Evolutionary conservation across 2,888 invertebrate genomes (phyloP), one percentile per base, ranked within the genome.

Genomic region (Miltochrista miniata): DNA sequence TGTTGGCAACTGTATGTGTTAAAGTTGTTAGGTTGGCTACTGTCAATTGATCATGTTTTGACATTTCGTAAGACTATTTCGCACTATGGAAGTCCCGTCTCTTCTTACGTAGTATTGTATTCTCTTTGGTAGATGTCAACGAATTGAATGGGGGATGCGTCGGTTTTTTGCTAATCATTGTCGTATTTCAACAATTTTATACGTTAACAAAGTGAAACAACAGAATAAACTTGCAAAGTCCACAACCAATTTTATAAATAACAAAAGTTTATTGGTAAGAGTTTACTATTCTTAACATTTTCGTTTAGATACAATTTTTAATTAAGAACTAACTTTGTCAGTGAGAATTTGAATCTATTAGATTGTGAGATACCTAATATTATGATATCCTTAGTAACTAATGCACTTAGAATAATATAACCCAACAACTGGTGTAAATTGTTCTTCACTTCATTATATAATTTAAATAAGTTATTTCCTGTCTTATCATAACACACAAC

Each of bases 121-220:
- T n/a, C n/a, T n/a, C n/a, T n/a, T n/a, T n/a, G n/a, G n/a, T n/a
- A n/a, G n/a, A n/a, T n/a, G n/a, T n/a, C n/a, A n/a, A n/a, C 90
- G 89, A 79, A 75, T 80, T 80, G 68, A 67, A 79, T 84, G 79
- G 82, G 76, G 77, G 81, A 11, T 87, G 83, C 86, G 84, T 84
- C 83, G 82, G 72, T 78, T 89, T 90, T 89, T 88, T 82, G 88
- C 89, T 56, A 83, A 87, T 90, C 90, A 90, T 83, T 81, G 80
- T 81, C 79, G 82, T 76, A 79, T 82, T 87, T 82, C 71, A 67
- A 64, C 72, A 68, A 87, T 83, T 79, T 77, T 72, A 64, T 68
- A 74, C 67, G 62, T 76, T 78, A 72, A 81, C 83, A 80, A 76
- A 50, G 56, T 59, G 45, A 79, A 74, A 61, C 70, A 71, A 59